Conservation (phyloP, 2,888 invertebrate species). For the Latrodectus elegans region DNA sequence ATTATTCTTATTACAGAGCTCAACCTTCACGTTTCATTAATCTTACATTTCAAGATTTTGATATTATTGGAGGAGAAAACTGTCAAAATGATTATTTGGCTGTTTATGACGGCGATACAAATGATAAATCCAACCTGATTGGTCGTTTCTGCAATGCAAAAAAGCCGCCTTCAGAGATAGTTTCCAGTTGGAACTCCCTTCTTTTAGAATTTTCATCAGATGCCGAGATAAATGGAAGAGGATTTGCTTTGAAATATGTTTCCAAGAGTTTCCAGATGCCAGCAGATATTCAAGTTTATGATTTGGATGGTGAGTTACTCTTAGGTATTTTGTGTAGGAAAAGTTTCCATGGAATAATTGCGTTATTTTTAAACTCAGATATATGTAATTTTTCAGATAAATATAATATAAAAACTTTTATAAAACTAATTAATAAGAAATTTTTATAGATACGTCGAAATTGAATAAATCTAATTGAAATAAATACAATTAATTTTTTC, state of each 20-base stretch:
- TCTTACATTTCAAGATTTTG: constrained; percentile 72
- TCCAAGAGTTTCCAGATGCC: constrained; percentile 71
- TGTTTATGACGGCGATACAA: constrained; percentile 71
- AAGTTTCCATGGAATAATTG: too few species aligned
- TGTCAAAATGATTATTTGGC: constrained; percentile 72
- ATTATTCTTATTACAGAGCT: constrained; percentile 59
- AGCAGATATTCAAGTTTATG: constrained; percentile 61
- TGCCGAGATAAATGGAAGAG: constrained; percentile 71
- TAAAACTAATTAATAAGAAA: too few species aligned
- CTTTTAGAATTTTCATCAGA: constrained; percentile 72
- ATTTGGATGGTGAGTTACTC: constrained; percentile 67
- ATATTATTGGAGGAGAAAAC: constrained; percentile 71
- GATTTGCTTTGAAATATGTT: constrained; percentile 72
- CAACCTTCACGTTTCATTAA: constrained; percentile 72
- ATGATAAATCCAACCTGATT: constrained; percentile 70
- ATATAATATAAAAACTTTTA: too few species aligned
- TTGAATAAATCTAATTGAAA: too few species aligned
- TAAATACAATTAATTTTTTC: too few species aligned
- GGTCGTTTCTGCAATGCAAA: constrained; percentile 72
- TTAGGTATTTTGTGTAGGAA: neutral
- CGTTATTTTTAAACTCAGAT: too few species aligned
- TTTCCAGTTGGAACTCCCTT: constrained; percentile 72
- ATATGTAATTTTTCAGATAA: too few species aligned
- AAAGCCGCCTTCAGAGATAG: constrained; percentile 71
- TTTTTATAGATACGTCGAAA: too few species aligned